Evolutionary conservation across 2,888 invertebrate species (phyloP), one percentile per base, ranked within the genome.

Genomic region (Azorinus chamasolen): DNA sequence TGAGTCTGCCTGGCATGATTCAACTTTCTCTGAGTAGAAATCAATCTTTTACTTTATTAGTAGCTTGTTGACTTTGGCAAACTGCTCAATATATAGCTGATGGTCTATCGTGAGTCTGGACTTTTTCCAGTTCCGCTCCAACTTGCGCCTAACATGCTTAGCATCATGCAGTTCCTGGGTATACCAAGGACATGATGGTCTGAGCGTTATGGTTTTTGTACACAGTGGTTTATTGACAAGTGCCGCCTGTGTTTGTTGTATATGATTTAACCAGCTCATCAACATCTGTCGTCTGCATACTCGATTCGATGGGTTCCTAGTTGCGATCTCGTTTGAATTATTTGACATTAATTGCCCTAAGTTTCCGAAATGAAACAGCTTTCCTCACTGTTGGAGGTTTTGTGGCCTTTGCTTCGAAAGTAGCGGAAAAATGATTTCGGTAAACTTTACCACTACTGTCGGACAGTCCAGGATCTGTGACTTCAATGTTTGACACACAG

Each of bases 161-260:
- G 63, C 58, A 20, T 70, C 74, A 16, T 72, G 72, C 2, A 74
- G 70, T 8, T 79, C 59, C 22, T 79, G 68, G n/a, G 68, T 75
- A 46, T 68, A 75, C 74, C 75, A 75, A 0, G 64, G 54, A 61
- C 59, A 66, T 48, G 64, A 22, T 39, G 73, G 73, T 41, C 79
- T 20, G 4, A 72, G 51, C 12, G 54, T 22, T 18, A 79, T 68
- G 1, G 63, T 61, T 66, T 79, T 79, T 5, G 74, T 64, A 4
- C 22, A 20, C 2, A 78, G 16, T 12, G 74, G 71, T 50, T 66
- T 79, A 24, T 79, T 63, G 25, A 68, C 1, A 0, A 74, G 50
- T 2, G 53, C 20, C 10, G 39, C 6, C 0, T 74, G 51, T 25
- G 37, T 18, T 25, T 45, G 61, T n/a, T 12, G 20, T 51, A 22